Evolutionary conservation across 2,888 invertebrate genomes (phyloP).

Genomic region (Erebia palarica): DNA sequence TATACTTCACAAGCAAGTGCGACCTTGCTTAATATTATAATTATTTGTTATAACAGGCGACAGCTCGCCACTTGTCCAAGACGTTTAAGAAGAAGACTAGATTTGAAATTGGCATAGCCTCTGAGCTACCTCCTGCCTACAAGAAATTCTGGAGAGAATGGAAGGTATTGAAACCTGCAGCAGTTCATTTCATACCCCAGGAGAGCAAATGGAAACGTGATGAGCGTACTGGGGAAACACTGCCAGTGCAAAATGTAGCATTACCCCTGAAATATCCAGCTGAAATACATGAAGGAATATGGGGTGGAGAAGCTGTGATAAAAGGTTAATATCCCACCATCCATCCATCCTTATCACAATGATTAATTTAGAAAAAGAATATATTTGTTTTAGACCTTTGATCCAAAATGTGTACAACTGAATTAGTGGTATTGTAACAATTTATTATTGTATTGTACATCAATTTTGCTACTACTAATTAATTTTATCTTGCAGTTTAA

Average conservation of each 20-base stretch:
- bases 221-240: conserved; percentile 87
- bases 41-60: conserved; percentile 52
- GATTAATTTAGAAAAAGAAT: too few relatives aligned
- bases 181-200: conserved; percentile 87
- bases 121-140: conserved; percentile 89
- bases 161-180: conserved; percentile 85
- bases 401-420: too few relatives aligned
- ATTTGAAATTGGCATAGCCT: conserved; percentile 86
- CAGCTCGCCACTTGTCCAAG: conserved; percentile 74
- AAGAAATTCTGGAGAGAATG: conserved; percentile 94
- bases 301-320: conserved; percentile 98
- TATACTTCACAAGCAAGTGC: neutral
- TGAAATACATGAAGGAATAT: conserved; percentile 92
- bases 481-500: neutral
- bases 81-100: conserved; percentile 77
- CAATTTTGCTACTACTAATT: neutral
- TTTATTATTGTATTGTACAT: too few relatives aligned
- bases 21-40: neutral
- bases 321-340: conserved; percentile 80
- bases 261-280: conserved; percentile 89
- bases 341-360: too few relatives aligned
- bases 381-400: too few relatives aligned
- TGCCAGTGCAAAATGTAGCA: conserved; percentile 88
- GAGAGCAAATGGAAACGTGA: conserved; percentile 88
- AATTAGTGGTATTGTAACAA: too few relatives aligned